phyloP scores from a whole-genome alignment of 1,140 invertebrate genomes.

The Battus philenor region DNA sequence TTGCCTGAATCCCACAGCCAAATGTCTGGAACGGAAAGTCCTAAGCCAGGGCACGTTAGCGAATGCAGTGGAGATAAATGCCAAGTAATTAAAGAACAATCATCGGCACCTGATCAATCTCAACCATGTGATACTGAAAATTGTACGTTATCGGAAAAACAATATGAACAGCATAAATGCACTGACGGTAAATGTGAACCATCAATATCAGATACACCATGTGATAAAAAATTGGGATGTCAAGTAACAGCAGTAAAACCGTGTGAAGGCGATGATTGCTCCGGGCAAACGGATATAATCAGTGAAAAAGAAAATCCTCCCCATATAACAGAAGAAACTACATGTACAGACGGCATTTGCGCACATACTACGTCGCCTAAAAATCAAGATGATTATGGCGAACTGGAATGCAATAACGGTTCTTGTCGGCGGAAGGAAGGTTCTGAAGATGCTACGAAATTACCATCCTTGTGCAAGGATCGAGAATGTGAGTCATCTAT shows the following conservation, averaged over 20 bases:
- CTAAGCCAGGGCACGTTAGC: conserved; percentile 26
- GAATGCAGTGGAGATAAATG: conserved; percentile 52
- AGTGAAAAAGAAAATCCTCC: conserved; percentile 9
- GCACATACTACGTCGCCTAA: too few species aligned
- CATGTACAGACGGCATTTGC: conserved; percentile 25
- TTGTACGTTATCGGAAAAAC: conserved; percentile 17
- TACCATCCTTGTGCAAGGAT: neutral
- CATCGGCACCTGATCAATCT: neutral
- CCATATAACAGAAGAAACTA: conserved; percentile 2
- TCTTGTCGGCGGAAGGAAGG: conserved; percentile 44
- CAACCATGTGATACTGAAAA: conserved; percentile 20
- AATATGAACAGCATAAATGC: conserved; percentile 23
- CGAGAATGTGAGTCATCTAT: neutral
- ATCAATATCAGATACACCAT: conserved; percentile 10
- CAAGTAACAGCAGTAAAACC: conserved; percentile 22
- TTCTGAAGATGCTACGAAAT: conserved; percentile 19
- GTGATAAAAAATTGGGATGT: conserved; percentile 21
- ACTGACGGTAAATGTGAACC: conserved; percentile 31
- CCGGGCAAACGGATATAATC: neutral
- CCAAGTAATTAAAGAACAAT: conserved; percentile 23
- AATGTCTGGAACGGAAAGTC: conserved; percentile 66
- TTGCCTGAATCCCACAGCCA: conserved; percentile 80
- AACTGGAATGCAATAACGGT: conserved; percentile 46
- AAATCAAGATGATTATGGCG: conserved; percentile 12
- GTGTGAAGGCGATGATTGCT: conserved; percentile 32